Base-by-base conservation (phyloP, 2,888 invertebrate genomes). In the Cheilosia grossa region DNA sequence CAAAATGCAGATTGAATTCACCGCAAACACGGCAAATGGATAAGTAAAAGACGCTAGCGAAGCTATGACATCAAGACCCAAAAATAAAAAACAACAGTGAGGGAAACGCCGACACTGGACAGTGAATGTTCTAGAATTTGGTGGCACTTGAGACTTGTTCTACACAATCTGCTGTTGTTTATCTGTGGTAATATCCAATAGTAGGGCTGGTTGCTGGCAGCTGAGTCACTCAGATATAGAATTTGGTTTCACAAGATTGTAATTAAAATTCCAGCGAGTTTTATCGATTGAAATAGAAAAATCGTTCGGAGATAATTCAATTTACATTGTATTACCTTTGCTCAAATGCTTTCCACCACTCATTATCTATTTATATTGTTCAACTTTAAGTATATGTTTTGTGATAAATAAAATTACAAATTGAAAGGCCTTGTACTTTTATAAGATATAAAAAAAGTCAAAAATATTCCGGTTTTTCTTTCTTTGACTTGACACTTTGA, bases 341-440 rank as follows among this genome's bases (percentile, higher is more conserved):
- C 67, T 40, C 30, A 86, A 81, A 86, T 87, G 87, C 42, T 83
- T 83, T 64, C 87, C 86, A 24, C 69, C 86, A 61, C 79, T 86
- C 87, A 88, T 88, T n/a, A 40, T 86, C 15, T 2, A 9, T 42
- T 13, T 9, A 9, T 59, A 9, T 67, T 66, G 19, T 59, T 37
- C 10, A 19, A n/a, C 7, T 42, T 40, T 15, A 5, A 49, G 59
- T 33, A 30, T n/a, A 19, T 9, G 15, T 30, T 44, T 37, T 27
- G 47, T 7, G 3, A 44, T 33, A 56, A 13, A 21, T 19, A 27
- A 40, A 44, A 30, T 66, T 66, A 56, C 19, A 47, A 24, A 24
- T n/a, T 10, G 2, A 27, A 42, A 75, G 33, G 66, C 75, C 49
- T 75, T 51, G 24, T 51, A 51, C 17, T 49, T 61, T 3, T 15